These are phyloP conservation scores for Pardosa pseudoannulata DNA, from an alignment of 2,888 invertebrate genomes.

Conservation along the genomic window DNA sequence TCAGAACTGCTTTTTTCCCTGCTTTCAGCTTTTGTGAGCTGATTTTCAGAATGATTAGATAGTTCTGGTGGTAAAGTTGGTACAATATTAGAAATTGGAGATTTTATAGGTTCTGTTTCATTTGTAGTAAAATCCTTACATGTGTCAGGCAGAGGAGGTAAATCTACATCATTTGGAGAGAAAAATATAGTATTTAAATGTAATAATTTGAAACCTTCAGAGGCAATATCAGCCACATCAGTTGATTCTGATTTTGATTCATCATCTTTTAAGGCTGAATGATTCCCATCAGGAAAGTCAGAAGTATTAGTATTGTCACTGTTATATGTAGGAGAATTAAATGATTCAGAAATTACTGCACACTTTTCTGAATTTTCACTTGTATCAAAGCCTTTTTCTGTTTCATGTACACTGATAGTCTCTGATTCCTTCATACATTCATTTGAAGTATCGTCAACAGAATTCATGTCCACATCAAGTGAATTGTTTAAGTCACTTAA, in stretches of 20 bases:
- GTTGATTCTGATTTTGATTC: neutral
- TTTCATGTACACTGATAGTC: neutral
- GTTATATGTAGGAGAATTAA: neutral
- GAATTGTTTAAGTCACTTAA: neutral
- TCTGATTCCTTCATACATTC: neutral
- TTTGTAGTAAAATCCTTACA: too few relatives aligned
- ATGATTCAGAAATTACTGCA: too few relatives aligned
- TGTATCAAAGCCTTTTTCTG: neutral
- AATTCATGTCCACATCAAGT: neutral
- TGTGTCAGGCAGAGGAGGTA: slow-evolving; percentile 61
- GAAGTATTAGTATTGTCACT: neutral
- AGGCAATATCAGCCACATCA: neutral
- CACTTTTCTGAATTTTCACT: too few relatives aligned
- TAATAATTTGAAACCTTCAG: slow-evolving; percentile 3
- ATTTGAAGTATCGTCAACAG: neutral
- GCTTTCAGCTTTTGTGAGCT: neutral
- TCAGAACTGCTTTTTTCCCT: neutral
- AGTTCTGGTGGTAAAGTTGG: neutral
- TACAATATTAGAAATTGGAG: neutral
- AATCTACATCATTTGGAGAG: slow-evolving; percentile 43
- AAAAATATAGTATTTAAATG: slow-evolving; percentile 51
- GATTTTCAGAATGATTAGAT: neutral
- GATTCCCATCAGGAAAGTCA: neutral
- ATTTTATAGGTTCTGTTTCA: neutral
- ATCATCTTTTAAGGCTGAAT: neutral